These are phyloP conservation scores for Accipiter cooperii DNA, from an alignment of 2,113 vertebrate genomes.

Conservation along the genomic window DNA sequence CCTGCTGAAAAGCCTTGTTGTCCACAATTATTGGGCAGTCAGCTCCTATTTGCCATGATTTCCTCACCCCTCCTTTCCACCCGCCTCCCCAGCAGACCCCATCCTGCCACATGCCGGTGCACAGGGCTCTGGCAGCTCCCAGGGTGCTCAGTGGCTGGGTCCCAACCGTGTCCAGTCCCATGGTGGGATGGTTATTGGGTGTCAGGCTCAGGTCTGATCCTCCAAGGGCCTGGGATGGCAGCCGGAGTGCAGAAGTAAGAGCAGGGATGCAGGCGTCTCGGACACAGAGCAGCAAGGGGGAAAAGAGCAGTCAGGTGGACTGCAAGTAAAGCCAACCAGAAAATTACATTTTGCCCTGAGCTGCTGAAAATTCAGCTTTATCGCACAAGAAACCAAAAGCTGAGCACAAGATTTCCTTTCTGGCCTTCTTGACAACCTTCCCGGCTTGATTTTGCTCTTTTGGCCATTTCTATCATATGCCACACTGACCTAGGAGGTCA, in stretches of 20 bases:
- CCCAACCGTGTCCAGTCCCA: background rate
- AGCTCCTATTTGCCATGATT: conserved; percentile 17
- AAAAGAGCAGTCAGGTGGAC: background rate
- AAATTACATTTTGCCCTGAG: conserved; percentile 40
- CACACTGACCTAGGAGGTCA: background rate
- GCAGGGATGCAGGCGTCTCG: background rate
- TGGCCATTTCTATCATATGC: background rate
- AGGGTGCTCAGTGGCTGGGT: background rate
- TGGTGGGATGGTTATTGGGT: fast-evolving
- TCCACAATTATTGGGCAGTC: conserved; percentile 41
- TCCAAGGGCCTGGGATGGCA: background rate
- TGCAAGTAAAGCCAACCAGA: conserved; percentile 2
- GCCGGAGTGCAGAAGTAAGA: background rate
- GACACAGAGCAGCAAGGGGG: background rate
- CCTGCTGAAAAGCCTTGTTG: conserved; percentile 29
- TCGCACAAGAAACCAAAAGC: background rate
- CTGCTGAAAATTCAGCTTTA: conserved; percentile 2
- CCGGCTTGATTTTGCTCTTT: background rate
- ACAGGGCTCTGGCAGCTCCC: background rate
- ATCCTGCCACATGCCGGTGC: background rate
- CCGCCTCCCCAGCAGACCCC: background rate
- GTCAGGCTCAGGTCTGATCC: background rate
- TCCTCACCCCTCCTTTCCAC: background rate
- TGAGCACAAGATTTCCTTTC: background rate
- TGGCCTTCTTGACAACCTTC: background rate